These are phyloP conservation scores for Sphaerodactylus townsendi DNA, from an alignment of 2,113 vertebrate species.

Conservation along the genomic window DNA sequence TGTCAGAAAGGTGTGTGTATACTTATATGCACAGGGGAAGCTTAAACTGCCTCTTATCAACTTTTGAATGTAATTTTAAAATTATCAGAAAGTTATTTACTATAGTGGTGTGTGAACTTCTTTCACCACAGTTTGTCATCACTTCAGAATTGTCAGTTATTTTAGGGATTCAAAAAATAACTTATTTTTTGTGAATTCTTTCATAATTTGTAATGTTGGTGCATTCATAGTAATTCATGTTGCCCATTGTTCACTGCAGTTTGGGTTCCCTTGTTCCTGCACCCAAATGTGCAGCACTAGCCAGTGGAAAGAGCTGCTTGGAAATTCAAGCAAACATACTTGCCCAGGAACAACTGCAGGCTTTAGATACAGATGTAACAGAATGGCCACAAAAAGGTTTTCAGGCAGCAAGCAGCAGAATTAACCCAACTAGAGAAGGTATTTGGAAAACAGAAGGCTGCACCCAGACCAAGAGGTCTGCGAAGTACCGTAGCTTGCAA, in stretches of 20 bases:
- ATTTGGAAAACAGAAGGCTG: too few relatives aligned
- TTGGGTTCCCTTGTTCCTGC: not conserved
- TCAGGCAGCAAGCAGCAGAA: not conserved
- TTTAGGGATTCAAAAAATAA: not conserved
- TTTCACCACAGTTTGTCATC: not conserved
- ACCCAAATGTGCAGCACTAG: not conserved
- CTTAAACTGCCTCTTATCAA: not conserved
- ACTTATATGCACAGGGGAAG: not conserved
- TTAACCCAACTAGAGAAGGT: not conserved
- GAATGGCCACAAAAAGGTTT: not conserved
- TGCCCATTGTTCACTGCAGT: not conserved
- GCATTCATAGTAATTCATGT: not conserved
- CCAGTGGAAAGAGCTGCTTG: not conserved
- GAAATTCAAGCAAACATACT: not conserved
- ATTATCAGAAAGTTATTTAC: not conserved
- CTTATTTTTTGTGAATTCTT: not conserved
- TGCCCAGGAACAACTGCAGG: not conserved
- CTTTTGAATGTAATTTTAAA: constrained; percentile 3
- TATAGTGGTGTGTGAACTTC: not conserved
- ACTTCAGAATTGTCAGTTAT: not conserved
- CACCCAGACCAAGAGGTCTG: too few relatives aligned
- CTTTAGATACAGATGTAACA: not conserved
- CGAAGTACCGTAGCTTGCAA: too few relatives aligned
- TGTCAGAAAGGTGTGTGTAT: not conserved
- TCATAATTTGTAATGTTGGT: not conserved